phyloP scores from a whole-genome alignment of 2,888 invertebrate genomes.

The Platerodrilus igneus region DNA sequence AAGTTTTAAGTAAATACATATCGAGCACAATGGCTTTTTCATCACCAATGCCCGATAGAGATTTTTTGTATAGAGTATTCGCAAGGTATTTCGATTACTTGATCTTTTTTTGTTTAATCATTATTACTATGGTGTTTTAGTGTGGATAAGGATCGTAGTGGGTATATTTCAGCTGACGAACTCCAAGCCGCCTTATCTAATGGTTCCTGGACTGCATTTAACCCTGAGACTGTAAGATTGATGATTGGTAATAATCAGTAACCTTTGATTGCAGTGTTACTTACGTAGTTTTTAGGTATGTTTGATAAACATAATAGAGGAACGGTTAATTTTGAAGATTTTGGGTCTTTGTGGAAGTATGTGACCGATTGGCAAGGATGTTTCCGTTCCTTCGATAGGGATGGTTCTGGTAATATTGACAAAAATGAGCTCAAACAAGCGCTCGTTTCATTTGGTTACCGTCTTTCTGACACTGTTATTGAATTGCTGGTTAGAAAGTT shows the following conservation, averaged over 20 bases:
- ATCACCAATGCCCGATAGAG: conserved; percentile 63
- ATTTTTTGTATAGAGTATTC: conserved; percentile 78
- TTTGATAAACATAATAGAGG: conserved; percentile 89
- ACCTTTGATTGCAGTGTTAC: neutral
- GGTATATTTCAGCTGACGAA: conserved; percentile 83
- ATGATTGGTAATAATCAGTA: conserved; percentile 75
- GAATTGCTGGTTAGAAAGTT: conserved; percentile 84
- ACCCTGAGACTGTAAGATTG: conserved; percentile 92
- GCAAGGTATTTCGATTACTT: conserved; percentile 55
- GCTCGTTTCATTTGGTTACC: conserved; percentile 83
- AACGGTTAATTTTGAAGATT: conserved; percentile 91
- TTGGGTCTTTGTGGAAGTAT: conserved; percentile 95
- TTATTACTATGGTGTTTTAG: conserved; percentile 43
- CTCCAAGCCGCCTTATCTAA: conserved; percentile 89
- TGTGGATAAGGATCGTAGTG: conserved; percentile 81
- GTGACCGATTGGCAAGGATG: conserved; percentile 97
- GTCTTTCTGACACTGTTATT: conserved; percentile 77
- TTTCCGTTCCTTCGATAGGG: conserved; percentile 89
- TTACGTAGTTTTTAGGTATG: conserved; percentile 62
- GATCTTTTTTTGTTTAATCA: neutral
- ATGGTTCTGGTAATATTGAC: conserved; percentile 91
- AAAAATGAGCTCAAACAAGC: conserved; percentile 85
- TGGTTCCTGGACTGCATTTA: conserved; percentile 97
- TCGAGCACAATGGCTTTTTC: conserved; percentile 17
- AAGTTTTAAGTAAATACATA: no score